Percentiles rank a stretch among this genome's conserved stretches.
Evolutionary conservation across 2,113 vertebrate genomes (phyloP).

Genomic region (Chaetura pelagica): DNA sequence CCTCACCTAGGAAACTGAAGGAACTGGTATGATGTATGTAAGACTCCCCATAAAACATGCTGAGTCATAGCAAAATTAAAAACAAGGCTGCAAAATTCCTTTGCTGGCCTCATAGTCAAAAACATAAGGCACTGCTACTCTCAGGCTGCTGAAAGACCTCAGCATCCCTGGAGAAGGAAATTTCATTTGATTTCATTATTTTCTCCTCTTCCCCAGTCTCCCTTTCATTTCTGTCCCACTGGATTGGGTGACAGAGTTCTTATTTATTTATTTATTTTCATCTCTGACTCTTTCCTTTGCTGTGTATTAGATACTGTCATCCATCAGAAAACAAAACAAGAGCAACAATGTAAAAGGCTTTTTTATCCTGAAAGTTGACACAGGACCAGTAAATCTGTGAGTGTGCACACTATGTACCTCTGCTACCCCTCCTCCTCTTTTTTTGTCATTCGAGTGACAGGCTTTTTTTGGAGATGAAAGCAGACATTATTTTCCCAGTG

Average conservation of each 20-base stretch:
- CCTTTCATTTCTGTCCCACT: neutral
- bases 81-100: neutral
- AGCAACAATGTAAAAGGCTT: neutral
- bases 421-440: neutral
- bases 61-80: neutral
- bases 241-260: neutral
- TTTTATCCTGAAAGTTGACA: constrained; percentile 61
- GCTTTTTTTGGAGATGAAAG: constrained; percentile 75
- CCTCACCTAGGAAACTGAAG: neutral
- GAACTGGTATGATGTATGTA: neutral
- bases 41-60: neutral
- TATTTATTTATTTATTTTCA: constrained; percentile 6
- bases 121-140: neutral
- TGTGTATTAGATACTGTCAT: constrained; percentile 11
- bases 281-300: neutral
- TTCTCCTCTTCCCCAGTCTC: neutral
- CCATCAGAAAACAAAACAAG: constrained; percentile 15
- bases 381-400: constrained; percentile 41
- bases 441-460: constrained; percentile 55
- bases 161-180: neutral
- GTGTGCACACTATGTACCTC: neutral
- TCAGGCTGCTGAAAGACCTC: neutral
- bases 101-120: neutral
- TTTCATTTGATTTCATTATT: neutral
- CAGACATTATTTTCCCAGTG: constrained; percentile 71